Evolutionary conservation across 2,797 vertebrate genomes (phyloP).

Genomic region (Coregonus sp.): DNA sequence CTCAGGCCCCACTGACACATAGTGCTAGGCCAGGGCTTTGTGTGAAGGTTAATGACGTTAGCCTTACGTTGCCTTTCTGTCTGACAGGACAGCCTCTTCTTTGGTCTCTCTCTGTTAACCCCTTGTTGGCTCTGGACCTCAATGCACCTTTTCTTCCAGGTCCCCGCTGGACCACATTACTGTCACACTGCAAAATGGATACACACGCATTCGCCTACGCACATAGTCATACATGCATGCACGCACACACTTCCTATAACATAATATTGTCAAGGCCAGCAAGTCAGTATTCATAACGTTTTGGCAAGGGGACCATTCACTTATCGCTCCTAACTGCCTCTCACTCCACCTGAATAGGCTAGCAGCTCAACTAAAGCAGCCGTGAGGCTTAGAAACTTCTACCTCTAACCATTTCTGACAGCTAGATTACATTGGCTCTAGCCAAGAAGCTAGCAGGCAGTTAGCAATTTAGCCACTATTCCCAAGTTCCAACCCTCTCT

Average conservation of each 20-base stretch:
- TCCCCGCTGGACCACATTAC: too few relatives aligned
- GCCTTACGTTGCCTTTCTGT: too few relatives aligned
- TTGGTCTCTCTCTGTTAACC: too few relatives aligned
- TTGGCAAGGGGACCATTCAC: background rate
- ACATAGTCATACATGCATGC: too few relatives aligned
- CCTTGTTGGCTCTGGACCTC: too few relatives aligned
- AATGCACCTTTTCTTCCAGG: too few relatives aligned
- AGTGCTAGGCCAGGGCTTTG: too few relatives aligned
- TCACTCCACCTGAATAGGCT: background rate
- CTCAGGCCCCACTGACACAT: too few relatives aligned
- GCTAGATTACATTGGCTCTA: constrained; percentile 53
- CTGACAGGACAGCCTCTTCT: too few relatives aligned
- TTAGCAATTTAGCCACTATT: constrained; percentile 46
- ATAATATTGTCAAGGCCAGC: background rate
- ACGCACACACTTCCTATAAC: background rate
- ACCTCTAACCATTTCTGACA: constrained; percentile 51
- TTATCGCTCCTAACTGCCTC: background rate
- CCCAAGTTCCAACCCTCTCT: constrained; percentile 14
- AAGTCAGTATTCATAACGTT: background rate
- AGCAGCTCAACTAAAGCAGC: constrained; percentile 32
- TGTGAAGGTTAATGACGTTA: too few relatives aligned
- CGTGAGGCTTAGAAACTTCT: background rate
- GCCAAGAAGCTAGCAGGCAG: constrained; percentile 34
- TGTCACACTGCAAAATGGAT: too few relatives aligned
- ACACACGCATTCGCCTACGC: background rate